Conservation (phyloP, 2,113 vertebrate genomes). For the Actinemys pallida region DNA sequence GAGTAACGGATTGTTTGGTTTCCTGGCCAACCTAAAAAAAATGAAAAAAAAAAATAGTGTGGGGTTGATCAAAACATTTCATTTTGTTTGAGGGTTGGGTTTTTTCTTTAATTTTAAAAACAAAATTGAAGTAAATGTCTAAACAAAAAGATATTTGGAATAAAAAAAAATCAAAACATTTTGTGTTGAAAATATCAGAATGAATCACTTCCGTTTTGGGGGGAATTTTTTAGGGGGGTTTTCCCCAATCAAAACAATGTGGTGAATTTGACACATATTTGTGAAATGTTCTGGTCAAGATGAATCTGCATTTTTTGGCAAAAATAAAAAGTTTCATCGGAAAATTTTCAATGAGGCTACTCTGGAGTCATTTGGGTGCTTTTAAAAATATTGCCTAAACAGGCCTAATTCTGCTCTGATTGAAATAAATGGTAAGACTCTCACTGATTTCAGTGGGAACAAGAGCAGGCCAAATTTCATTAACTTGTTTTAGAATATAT, state of each 20-base stretch:
- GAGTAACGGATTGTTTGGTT: background rate
- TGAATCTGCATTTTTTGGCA: background rate
- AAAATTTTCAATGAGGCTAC: background rate
- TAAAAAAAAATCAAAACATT: background rate
- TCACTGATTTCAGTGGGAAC: background rate
- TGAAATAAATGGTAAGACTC: background rate
- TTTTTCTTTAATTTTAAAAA: background rate
- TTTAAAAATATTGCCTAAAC: background rate
- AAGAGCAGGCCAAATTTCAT: background rate
- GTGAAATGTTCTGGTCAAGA: background rate
- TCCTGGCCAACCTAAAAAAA: background rate
- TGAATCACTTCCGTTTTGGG: background rate
- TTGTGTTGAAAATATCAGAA: background rate
- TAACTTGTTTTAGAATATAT: background rate
- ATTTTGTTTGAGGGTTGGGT: background rate
- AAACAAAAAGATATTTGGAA: background rate
- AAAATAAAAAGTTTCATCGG: background rate
- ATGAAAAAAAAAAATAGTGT: background rate
- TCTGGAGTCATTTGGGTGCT: background rate
- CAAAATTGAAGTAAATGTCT: background rate
- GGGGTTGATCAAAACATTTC: background rate
- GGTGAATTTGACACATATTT: background rate
- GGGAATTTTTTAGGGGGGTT: rapidly evolving
- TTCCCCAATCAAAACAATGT: background rate
- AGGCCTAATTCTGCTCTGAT: background rate